Evolutionary conservation across 2,797 vertebrate genomes (phyloP), one percentile per base, ranked within the genome.

Genomic region (Avahi laniger): DNA sequence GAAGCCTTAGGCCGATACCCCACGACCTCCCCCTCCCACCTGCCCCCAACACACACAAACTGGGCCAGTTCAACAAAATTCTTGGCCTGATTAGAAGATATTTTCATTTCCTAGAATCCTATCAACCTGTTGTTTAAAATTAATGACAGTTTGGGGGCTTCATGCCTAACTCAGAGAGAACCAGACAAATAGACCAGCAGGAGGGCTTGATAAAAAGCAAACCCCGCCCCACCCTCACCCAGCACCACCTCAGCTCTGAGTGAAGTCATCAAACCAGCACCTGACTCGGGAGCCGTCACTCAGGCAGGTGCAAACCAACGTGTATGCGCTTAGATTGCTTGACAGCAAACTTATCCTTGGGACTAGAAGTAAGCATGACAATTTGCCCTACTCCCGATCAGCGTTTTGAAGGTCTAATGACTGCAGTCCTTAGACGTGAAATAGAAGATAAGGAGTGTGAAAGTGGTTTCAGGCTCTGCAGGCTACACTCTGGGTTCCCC

Each of bases 301-400:
- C 26, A 24, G 57, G 59, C 46, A 82, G 43, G 11, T 11, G 46
- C 28, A 72, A 52, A 78, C 78, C 18, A 76, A 48, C 11, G 1
- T 15, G 78, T 1, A 24, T 0, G 59, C 88, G 65, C 61, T 89
- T 76, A 92, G 33, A 20, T 14, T 90, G 30, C 67, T 41, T 1
- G 7, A 90, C 65, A 79, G 73, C 85, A 93, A 94, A 75, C 69
- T 59, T 61, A n/a, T 57, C 79, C 93, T 61, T 28, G n/a, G 30
- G 54, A 43, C 57, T 26, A 89, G 50, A 93, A 97, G 88, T 46
- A 93, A 97, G 86, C 41, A 72, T 30, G 1, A 76, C 28, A 79
- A 7, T 50, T 59, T 9, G 50, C 72, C 81, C 69, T 91, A 69
- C 59, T 50, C 59, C 15, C 73, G n/a, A 6, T 69, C 20, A 20